Evolutionary conservation across 2,797 vertebrate species (phyloP), one percentile per base, ranked within the genome.

Genomic region (Cyclura pinguis): DNA sequence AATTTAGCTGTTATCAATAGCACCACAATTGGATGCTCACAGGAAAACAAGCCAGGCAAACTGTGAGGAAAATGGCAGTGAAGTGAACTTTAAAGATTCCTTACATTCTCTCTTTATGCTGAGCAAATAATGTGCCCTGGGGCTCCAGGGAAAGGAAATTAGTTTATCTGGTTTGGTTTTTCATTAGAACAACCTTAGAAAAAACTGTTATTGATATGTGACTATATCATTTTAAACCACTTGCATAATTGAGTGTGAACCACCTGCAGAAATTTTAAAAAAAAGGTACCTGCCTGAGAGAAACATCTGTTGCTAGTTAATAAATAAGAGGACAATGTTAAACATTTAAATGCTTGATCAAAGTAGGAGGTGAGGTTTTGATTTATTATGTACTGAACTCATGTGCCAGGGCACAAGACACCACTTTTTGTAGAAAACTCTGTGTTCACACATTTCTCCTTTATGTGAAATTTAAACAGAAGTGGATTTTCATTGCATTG

Each of bases 1-100:
- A 81, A 88, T 88, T 69, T 52, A 55, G 64, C n/a, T 72, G 77
- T 55, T 81, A 14, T 72, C 78, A 81, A 13, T 72, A 64, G 76
- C 12, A n/a, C 16, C 32, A 57, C 24, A 42, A 67, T 32, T 87
- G 76, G 42, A 78, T 47, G 29, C 42, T 88, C 14, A 64, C 29
- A 80, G 62, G 77, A 80, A 86, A 72, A 55, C n/a, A 50, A 81
- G 77, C 47, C 69, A 9, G 1, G 29, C 42, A 72, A 52, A 47
- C 20, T 52, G 59, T 81, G 13, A 77, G 77, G 35, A 57, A 57
- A 67, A 80, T 73, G 50, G 50, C 72, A 69, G 78, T 57, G 50
- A 85, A 27, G 0, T 59, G 64, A 85, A 72, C 52, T 72, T 85
- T 69, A 72, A 72, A 47, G 42, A 27, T 55, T 22, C 50, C 47